Evolutionary conservation across 2,888 invertebrate genomes (phyloP).

Genomic region (Troides oblongomaculatus): DNA sequence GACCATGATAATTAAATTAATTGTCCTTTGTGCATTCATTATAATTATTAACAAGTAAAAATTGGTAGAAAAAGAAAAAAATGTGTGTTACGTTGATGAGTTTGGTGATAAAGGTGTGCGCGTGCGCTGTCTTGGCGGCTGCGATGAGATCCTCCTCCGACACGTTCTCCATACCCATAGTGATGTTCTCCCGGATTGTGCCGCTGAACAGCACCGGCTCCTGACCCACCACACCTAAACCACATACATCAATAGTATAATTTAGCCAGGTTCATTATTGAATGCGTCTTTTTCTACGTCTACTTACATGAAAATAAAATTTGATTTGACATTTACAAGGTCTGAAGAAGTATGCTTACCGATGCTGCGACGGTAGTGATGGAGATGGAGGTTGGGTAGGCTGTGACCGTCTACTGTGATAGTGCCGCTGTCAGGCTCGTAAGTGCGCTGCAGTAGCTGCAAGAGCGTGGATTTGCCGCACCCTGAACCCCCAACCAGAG

Average conservation of each 20-base stretch:
- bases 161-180: conserved; percentile 84
- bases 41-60: too few species aligned
- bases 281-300: neutral
- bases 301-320: neutral
- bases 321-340: neutral
- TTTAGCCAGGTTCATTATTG: neutral
- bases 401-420: conserved; percentile 82
- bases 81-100: conserved; percentile 80
- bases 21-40: too few species aligned
- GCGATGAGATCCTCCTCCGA: conserved; percentile 82
- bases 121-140: conserved; percentile 86
- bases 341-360: conserved; percentile 45
- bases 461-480: conserved; percentile 91
- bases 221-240: conserved; percentile 89
- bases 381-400: conserved; percentile 82
- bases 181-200: conserved; percentile 84
- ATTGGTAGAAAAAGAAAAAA: neutral
- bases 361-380: conserved; percentile 61
- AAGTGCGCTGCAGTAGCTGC: conserved; percentile 87
- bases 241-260: neutral
- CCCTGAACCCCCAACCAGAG: conserved; percentile 86
- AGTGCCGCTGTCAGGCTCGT: conserved; percentile 81
- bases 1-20: too few species aligned
- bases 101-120: conserved; percentile 86
- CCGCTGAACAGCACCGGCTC: conserved; percentile 93